These are phyloP conservation scores for Liasis olivaceus DNA, from an alignment of 2,797 vertebrate species.

Conservation along the genomic window DNA sequence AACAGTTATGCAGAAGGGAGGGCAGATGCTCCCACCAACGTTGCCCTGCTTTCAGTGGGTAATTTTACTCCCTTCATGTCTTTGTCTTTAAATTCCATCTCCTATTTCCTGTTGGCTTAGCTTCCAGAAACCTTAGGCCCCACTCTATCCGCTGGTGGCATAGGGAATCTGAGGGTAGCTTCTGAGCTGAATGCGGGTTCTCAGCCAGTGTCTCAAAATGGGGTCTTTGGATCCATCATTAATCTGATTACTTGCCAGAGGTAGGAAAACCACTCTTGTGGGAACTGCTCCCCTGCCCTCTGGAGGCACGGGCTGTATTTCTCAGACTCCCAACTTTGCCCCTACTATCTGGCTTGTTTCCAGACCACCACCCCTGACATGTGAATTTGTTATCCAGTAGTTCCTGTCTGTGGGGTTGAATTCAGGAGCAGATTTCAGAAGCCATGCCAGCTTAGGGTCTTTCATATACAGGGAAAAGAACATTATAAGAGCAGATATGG, in stretches of 20 bases:
- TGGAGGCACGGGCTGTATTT: not conserved
- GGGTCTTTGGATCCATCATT: not conserved
- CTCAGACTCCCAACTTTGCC: not conserved
- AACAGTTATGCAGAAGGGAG: not conserved
- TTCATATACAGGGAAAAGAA: not conserved
- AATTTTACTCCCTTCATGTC: constrained; percentile 11
- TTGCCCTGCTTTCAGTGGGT: not conserved
- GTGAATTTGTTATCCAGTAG: not conserved
- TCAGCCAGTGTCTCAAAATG: not conserved
- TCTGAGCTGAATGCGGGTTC: not conserved
- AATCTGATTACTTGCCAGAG: not conserved
- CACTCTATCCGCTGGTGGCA: not conserved
- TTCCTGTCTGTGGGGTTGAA: not conserved
- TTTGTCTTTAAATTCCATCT: constrained; percentile 41
- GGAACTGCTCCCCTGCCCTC: not conserved
- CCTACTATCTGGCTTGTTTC: not conserved
- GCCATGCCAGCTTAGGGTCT: not conserved
- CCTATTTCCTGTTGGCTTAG: not conserved
- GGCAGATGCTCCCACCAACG: not conserved
- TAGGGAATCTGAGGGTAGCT: not conserved
- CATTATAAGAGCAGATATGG: not conserved
- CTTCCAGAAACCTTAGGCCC: constrained; percentile 6
- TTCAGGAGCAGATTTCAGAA: not conserved
- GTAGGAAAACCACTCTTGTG: not conserved
- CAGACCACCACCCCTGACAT: not conserved